Conservation (phyloP, 2,888 invertebrate genomes). For the Acanthosepion lycidas region DNA sequence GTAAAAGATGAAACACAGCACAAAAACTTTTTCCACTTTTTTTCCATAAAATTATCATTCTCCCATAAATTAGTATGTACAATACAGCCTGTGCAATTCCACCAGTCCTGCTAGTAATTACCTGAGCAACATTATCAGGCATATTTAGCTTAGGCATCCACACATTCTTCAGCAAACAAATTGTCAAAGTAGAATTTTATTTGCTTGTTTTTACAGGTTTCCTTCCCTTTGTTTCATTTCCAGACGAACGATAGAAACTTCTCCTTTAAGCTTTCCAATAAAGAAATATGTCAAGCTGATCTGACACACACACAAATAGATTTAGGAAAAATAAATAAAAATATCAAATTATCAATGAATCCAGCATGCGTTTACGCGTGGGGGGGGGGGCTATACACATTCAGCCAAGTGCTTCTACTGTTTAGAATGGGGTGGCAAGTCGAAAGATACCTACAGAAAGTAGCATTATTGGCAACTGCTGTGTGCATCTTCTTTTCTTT, state of each 20-base stretch:
- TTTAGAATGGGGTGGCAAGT: not conserved
- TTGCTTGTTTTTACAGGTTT: no score
- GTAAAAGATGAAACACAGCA: no score
- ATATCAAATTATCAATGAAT: not conserved
- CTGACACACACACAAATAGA: not conserved
- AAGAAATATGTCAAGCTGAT: not conserved
- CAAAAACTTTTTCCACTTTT: no score
- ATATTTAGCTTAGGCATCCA: no score
- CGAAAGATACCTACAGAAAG: not conserved
- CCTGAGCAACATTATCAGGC: no score
- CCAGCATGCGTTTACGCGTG: not conserved
- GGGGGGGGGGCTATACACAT: not conserved
- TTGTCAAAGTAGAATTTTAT: no score
- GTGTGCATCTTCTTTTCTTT: not conserved
- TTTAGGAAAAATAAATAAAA: not conserved
- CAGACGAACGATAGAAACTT: not conserved
- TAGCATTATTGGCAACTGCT: not conserved
- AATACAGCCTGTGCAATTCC: no score
- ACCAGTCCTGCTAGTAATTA: no score
- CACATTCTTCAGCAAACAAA: no score
- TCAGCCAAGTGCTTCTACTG: not conserved
- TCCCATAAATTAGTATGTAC: no score
- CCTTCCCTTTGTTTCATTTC: no score
- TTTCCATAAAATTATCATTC: no score
- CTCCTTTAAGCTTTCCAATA: not conserved